phyloP scores from a whole-genome alignment of 2,888 invertebrate species.

The Dicycla oo region DNA sequence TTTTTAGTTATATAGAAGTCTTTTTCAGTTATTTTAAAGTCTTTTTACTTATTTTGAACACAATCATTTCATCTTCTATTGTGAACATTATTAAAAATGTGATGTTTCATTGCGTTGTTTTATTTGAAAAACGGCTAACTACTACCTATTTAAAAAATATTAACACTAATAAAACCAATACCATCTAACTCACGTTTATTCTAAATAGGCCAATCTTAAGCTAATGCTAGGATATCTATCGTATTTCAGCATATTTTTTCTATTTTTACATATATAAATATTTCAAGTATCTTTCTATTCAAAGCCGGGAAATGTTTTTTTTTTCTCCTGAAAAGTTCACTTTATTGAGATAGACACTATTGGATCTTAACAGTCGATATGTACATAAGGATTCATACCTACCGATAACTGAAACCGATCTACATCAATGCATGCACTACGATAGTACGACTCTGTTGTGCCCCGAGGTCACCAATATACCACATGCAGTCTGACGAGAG shows the following conservation, averaged over 20 bases:
- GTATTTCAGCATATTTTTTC: background rate
- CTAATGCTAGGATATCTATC: conserved; percentile 1
- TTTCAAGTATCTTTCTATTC: no score
- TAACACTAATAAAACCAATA: conserved; percentile 2
- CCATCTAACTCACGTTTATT: conserved; percentile 12
- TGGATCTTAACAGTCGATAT: conserved; percentile 7
- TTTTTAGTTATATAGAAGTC: background rate
- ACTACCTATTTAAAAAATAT: background rate
- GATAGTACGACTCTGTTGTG: no score
- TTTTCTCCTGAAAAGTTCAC: conserved; percentile 18
- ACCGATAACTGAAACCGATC: no score
- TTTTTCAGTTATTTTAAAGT: conserved; percentile 6
- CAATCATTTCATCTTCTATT: background rate
- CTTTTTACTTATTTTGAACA: background rate
- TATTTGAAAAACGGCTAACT: conserved; percentile 7
- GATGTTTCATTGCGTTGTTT: conserved; percentile 14
- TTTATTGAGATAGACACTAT: conserved; percentile 12
- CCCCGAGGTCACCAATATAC: no score
- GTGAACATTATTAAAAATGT: background rate
- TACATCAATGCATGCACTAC: no score
- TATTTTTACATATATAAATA: no score
- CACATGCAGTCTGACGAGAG: no score
- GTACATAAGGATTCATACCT: no score
- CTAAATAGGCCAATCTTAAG: background rate
- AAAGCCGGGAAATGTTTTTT: no score